phyloP scores from a whole-genome alignment of 2,888 invertebrate species.

The Limnephilus marmoratus region DNA sequence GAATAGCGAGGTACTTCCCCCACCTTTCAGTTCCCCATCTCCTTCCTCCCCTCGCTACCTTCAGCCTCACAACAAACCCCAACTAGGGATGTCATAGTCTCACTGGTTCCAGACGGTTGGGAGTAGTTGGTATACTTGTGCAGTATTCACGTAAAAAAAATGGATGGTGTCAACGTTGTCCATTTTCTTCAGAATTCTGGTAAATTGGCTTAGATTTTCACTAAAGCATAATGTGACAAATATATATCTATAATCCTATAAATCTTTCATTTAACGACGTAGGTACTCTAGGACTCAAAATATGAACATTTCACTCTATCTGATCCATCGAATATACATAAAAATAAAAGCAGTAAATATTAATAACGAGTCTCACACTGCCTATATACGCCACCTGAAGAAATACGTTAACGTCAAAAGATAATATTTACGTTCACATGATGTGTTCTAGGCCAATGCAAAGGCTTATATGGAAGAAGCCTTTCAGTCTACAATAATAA shows the following conservation, averaged over 20 bases:
- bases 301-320: not conserved
- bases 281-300: not conserved
- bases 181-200: no score
- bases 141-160: no score
- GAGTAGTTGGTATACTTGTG: no score
- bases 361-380: not conserved
- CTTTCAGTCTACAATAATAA: conserved; percentile 3
- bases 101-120: no score
- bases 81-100: no score
- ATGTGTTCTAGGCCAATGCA: not conserved
- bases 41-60: no score
- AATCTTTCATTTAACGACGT: not conserved
- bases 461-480: conserved; percentile 19
- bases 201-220: no score
- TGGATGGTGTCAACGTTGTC: no score
- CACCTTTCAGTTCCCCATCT: no score
- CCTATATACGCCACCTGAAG: not conserved
- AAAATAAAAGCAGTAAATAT: not conserved
- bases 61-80: no score
- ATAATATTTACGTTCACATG: not conserved
- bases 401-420: not conserved
- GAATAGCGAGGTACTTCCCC: no score
- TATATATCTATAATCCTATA: not conserved
- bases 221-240: not conserved
- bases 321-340: not conserved